Percentiles rank a stretch among this genome's conserved stretches.
Evolutionary conservation across 2,113 vertebrate species (phyloP).

Genomic region (Romanogobio albipinnatus): DNA sequence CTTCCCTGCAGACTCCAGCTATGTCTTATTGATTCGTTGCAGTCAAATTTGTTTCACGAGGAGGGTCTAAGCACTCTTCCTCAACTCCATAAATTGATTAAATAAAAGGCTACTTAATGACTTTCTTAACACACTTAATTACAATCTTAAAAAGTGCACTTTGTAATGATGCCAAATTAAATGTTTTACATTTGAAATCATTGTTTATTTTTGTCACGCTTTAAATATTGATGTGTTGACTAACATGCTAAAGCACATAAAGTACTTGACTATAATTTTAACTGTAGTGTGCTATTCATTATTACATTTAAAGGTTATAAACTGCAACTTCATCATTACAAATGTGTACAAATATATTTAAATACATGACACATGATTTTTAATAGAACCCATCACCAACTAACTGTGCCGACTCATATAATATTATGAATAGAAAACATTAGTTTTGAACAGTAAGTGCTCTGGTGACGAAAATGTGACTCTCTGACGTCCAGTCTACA

Average conservation of each 20-base stretch:
- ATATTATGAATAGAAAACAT: background rate
- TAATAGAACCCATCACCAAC: background rate
- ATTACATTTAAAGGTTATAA: too few relatives aligned
- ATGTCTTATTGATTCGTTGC: constrained; percentile 29
- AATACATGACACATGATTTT: background rate
- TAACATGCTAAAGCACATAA: too few relatives aligned
- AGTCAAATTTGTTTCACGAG: constrained; percentile 3
- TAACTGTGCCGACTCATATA: background rate
- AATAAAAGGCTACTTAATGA: background rate
- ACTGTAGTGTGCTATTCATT: too few relatives aligned
- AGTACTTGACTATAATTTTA: too few relatives aligned
- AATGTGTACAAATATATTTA: background rate
- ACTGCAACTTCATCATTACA: too few relatives aligned
- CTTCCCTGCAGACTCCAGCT: constrained; percentile 20
- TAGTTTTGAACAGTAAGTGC: background rate
- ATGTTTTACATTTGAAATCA: too few relatives aligned
- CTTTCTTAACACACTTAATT: background rate
- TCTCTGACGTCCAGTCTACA: background rate
- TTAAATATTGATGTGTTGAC: too few relatives aligned
- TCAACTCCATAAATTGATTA: background rate
- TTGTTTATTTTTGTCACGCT: too few relatives aligned
- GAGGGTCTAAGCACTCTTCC: background rate
- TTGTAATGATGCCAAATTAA: too few relatives aligned
- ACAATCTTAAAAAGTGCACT: too few relatives aligned
- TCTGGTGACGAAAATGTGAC: constrained; percentile 10